Percentiles rank a stretch among this genome's conserved stretches.
Evolutionary conservation across 1,140 invertebrate species (phyloP).

Genomic region (Nebria ingens): DNA sequence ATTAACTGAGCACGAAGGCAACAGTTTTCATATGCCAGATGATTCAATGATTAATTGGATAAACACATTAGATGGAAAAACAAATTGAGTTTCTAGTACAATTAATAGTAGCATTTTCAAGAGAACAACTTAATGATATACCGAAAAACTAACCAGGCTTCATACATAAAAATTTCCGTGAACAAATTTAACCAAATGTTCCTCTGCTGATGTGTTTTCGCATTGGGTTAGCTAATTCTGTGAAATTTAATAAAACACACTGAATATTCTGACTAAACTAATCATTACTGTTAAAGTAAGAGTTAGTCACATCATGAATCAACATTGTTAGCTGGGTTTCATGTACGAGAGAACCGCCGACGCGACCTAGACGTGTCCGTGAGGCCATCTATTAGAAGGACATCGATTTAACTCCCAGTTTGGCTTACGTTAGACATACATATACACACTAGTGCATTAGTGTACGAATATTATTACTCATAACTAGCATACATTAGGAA

Average conservation of each 20-base stretch:
- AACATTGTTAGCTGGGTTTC: background rate
- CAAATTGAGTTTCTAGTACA: too few relatives aligned
- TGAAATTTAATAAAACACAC: background rate
- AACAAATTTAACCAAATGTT: too few relatives aligned
- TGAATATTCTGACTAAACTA: background rate
- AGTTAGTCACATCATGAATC: conserved; percentile 4
- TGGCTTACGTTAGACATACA: background rate
- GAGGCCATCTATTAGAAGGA: conserved; percentile 3
- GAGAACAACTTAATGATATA: too few relatives aligned
- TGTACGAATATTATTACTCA: background rate
- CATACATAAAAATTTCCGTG: background rate
- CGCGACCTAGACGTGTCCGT: background rate
- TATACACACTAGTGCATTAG: background rate
- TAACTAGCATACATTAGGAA: background rate
- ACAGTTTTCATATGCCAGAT: too few relatives aligned
- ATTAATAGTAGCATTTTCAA: too few relatives aligned
- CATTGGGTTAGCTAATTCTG: background rate
- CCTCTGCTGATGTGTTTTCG: too few relatives aligned
- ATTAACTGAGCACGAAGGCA: too few relatives aligned
- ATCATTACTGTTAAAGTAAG: background rate
- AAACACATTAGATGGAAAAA: too few relatives aligned
- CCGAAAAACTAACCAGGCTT: too few relatives aligned
- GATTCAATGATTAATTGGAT: too few relatives aligned
- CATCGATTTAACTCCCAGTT: background rate
- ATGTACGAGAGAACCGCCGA: background rate